These are phyloP conservation scores for Nudaria mundana DNA, from an alignment of 2,888 invertebrate species.

Conservation along the genomic window DNA sequence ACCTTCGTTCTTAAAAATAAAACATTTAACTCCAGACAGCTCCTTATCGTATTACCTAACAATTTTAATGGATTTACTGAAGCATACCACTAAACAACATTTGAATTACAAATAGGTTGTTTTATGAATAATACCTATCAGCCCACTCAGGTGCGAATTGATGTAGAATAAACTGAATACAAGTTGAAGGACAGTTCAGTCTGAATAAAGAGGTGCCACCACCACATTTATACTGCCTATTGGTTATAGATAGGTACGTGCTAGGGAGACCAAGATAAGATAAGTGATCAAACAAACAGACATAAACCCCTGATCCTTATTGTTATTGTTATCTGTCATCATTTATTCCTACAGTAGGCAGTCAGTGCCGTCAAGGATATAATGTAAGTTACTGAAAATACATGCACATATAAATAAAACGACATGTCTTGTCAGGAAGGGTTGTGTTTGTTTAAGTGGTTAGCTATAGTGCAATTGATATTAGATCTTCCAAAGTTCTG, in stretches of 20 bases:
- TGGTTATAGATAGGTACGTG: constrained; percentile 10
- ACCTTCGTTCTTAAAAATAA: background rate
- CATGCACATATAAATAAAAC: no score
- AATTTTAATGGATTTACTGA: constrained; percentile 30
- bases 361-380: no score
- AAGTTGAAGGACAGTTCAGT: constrained; percentile 40
- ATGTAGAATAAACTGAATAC: constrained; percentile 30
- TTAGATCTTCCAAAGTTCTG: no score
- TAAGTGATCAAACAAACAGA: constrained; percentile 31
- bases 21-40: constrained; percentile 11
- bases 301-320: constrained; percentile 18
- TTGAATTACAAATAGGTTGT: constrained; percentile 34
- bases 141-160: constrained; percentile 24
- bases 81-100: constrained; percentile 30
- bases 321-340: no score
- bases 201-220: constrained; percentile 26
- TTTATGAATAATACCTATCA: constrained; percentile 21
- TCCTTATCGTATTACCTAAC: constrained; percentile 8
- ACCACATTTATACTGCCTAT: constrained; percentile 10
- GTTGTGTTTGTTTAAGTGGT: no score
- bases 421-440: no score
- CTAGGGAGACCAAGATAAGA: constrained; percentile 33
- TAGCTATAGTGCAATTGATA: no score
- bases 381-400: no score
- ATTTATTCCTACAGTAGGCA: no score